Conservation (phyloP, 2,797 vertebrate species). For the Morelia viridis region DNA sequence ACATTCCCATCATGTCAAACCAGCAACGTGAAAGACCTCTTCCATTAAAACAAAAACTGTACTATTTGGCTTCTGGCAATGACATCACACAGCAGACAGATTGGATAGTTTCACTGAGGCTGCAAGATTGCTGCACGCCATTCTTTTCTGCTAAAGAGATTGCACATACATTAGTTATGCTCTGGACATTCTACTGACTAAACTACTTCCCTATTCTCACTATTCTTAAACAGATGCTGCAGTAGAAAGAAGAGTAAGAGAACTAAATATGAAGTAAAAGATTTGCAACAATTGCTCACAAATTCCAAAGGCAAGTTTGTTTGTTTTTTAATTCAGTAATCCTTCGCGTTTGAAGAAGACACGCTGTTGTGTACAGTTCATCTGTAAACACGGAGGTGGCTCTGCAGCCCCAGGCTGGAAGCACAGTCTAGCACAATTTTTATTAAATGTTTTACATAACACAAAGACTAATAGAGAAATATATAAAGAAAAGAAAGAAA, state of each 20-base stretch:
- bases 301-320: slow-evolving; percentile 39
- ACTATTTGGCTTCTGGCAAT: slow-evolving; percentile 70
- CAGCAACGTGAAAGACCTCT: slow-evolving; percentile 69
- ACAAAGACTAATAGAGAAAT: background rate
- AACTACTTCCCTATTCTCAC: slow-evolving; percentile 59
- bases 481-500: background rate
- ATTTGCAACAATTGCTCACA: background rate
- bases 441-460: background rate
- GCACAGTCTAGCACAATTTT: background rate
- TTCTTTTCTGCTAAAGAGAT: slow-evolving; percentile 64
- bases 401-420: no score
- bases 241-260: slow-evolving; percentile 48
- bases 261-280: slow-evolving; percentile 26
- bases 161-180: slow-evolving; percentile 56
- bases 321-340: no score
- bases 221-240: slow-evolving; percentile 58
- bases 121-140: slow-evolving; percentile 53
- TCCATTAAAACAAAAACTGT: slow-evolving; percentile 72
- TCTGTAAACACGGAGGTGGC: no score
- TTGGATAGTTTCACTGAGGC: slow-evolving; percentile 58
- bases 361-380: no score
- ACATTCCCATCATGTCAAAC: slow-evolving; percentile 73
- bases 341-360: no score
- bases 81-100: slow-evolving; percentile 67
- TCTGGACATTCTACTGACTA: slow-evolving; percentile 60